Evolutionary conservation across 1,140 invertebrate species (phyloP).

Genomic region (Subanguina moxae): DNA sequence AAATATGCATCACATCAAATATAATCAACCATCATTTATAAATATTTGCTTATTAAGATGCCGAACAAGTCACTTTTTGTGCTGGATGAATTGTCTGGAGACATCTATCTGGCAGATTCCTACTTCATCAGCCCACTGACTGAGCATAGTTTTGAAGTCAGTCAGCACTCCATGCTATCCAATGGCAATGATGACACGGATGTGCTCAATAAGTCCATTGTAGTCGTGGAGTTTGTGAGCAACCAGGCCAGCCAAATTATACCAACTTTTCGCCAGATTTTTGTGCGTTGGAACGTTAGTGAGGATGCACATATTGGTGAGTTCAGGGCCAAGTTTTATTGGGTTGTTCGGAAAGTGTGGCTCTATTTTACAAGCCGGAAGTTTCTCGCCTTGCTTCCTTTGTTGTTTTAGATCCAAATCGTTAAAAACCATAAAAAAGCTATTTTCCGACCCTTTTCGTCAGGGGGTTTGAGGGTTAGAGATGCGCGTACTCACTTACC

Average conservation of each 20-base stretch:
- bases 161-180: neutral
- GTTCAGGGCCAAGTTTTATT: no score
- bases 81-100: constrained; percentile 31
- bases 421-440: no score
- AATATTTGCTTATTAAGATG: neutral
- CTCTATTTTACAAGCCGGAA: no score
- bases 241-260: constrained; percentile 17
- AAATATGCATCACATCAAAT: no score
- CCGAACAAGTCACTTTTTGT: constrained; percentile 17
- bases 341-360: no score
- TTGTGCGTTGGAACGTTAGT: constrained; percentile 20
- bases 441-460: no score
- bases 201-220: constrained; percentile 10
- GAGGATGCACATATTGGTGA: constrained; percentile 33
- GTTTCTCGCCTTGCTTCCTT: no score
- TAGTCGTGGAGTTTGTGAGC: constrained; percentile 15
- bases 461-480: no score
- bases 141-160: neutral
- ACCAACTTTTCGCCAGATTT: constrained; percentile 11
- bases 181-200: neutral
- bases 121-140: neutral
- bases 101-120: constrained; percentile 31
- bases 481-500: no score
- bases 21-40: no score
- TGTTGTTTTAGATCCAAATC: no score